phyloP scores from a whole-genome alignment of 2,888 invertebrate species.

The Galerucella calmariensis region DNA sequence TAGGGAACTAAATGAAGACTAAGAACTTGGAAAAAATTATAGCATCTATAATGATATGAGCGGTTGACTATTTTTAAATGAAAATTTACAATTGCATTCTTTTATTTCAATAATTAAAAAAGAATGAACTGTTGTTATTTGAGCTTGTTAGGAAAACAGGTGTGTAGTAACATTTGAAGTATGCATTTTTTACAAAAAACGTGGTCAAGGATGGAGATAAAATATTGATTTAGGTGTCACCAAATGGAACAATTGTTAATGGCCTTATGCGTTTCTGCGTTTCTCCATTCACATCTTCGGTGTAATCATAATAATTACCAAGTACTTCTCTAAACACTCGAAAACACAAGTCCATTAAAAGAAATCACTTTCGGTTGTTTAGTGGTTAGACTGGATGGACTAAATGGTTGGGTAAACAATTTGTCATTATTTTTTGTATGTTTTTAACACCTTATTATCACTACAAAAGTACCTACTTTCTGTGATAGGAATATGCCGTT shows the following conservation, averaged over 20 bases:
- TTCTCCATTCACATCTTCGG: slow-evolving; percentile 14
- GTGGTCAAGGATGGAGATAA: background rate
- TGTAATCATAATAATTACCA: slow-evolving; percentile 29
- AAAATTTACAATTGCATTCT: background rate
- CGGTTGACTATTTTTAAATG: background rate
- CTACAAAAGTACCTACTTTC: slow-evolving; percentile 31
- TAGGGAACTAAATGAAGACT: too few relatives aligned
- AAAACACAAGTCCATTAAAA: slow-evolving; percentile 33
- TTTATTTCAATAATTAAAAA: background rate
- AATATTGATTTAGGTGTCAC: slow-evolving; percentile 23
- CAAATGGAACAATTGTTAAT: slow-evolving; percentile 19
- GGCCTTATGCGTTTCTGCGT: slow-evolving; percentile 21
- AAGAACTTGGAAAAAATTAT: too few relatives aligned
- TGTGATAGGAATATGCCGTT: slow-evolving; percentile 3
- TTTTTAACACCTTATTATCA: slow-evolving; percentile 41
- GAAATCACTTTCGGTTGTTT: slow-evolving; percentile 24
- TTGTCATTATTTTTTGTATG: slow-evolving; percentile 38
- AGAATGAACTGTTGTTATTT: background rate
- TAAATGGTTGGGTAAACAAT: slow-evolving; percentile 34
- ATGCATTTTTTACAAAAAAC: background rate
- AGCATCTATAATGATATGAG: too few relatives aligned
- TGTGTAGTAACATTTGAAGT: background rate
- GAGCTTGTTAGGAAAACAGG: background rate
- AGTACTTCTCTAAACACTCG: slow-evolving; percentile 23
- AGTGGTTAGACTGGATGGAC: slow-evolving; percentile 27